phyloP scores from a whole-genome alignment of 2,797 vertebrate species.

The Pipistrellus pygmaeus region DNA sequence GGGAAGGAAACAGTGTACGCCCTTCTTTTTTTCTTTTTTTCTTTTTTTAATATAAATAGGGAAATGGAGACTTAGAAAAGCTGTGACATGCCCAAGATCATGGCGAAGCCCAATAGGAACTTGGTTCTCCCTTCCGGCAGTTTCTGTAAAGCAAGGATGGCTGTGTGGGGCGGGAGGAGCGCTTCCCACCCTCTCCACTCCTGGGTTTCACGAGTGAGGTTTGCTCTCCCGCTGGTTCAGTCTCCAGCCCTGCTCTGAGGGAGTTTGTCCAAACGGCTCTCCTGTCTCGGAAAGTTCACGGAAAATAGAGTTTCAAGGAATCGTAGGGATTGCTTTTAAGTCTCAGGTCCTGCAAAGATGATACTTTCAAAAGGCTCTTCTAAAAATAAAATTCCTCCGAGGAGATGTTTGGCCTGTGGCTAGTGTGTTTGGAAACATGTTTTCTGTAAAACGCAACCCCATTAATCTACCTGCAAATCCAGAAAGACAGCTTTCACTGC shows the following conservation, averaged over 20 bases:
- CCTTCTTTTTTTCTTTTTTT: conserved; percentile 20
- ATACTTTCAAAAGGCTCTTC: conserved; percentile 72
- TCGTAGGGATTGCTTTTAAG: conserved; percentile 48
- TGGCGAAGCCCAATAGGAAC: conserved; percentile 50
- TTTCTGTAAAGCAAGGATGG: conserved; percentile 10
- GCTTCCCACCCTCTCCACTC: neutral
- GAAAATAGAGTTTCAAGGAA: conserved; percentile 30
- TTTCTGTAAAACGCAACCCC: conserved; percentile 80
- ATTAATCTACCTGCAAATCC: conserved; percentile 80
- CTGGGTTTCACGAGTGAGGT: neutral
- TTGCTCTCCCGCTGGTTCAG: neutral
- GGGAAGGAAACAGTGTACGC: conserved; percentile 60
- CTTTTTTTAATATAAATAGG: conserved; percentile 60
- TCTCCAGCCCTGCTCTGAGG: accelerated
- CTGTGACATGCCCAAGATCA: conserved; percentile 61
- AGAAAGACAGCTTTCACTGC: conserved; percentile 78
- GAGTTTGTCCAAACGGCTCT: neutral
- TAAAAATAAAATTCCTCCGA: conserved; percentile 70
- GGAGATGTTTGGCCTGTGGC: conserved; percentile 80
- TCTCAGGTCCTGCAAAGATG: conserved; percentile 51
- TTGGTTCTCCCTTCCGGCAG: conserved; percentile 36
- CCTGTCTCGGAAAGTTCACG: neutral
- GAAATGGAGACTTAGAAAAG: conserved; percentile 61
- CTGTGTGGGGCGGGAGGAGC: neutral
- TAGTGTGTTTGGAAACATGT: conserved; percentile 78